A percentile compares a stretch with the other conserved stretches of the same genome.
Conservation (phyloP, 1,140 invertebrate species). For the Lucilia cuprina region DNA sequence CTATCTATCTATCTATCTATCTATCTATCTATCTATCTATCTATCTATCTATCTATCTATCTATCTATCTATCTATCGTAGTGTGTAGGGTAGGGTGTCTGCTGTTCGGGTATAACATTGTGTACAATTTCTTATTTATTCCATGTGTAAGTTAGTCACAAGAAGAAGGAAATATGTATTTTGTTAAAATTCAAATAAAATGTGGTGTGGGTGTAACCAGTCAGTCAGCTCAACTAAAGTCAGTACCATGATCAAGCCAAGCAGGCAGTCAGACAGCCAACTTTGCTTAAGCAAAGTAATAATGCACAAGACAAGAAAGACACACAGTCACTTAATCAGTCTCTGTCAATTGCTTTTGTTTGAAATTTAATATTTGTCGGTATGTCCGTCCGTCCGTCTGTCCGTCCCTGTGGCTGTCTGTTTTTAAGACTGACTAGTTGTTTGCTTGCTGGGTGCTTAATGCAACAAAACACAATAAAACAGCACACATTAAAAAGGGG, state of each 20-base stretch:
- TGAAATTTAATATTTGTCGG: background rate
- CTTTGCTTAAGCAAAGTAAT: background rate
- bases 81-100: no score
- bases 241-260: background rate
- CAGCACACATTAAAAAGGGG: background rate
- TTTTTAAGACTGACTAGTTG: background rate
- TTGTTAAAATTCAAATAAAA: background rate
- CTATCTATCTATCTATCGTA: no score
- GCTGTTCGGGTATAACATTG: no score
- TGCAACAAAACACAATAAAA: background rate
- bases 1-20: no score
- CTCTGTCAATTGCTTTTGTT: background rate
- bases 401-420: background rate
- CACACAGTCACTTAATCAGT: conserved; percentile 14
- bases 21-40: no score
- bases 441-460: background rate
- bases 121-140: no score
- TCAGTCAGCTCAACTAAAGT: background rate
- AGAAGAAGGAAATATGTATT: background rate
- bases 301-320: background rate
- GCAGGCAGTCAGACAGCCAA: background rate
- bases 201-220: conserved; percentile 2
- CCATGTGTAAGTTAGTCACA: background rate
- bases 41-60: no score
- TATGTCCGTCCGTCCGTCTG: background rate